Evolutionary conservation across 2,113 vertebrate genomes (phyloP).

Genomic region (Myanophis thanlyinensis): DNA sequence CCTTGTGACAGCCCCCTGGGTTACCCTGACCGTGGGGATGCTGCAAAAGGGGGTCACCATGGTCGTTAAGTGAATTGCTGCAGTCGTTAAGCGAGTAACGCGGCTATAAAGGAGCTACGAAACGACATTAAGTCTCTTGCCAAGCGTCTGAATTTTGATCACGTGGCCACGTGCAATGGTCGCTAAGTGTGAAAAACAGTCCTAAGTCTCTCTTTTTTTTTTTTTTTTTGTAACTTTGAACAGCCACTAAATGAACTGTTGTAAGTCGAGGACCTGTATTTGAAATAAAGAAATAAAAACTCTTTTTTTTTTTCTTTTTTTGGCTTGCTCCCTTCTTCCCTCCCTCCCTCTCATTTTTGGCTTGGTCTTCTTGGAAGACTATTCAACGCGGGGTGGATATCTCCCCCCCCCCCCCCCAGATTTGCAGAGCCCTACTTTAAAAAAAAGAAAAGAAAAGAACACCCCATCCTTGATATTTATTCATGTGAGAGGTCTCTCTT

Average conservation of each 20-base stretch:
- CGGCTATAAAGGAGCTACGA: too few relatives aligned
- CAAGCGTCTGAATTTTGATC: background rate
- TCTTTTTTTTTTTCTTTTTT: background rate
- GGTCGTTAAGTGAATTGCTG: too few relatives aligned
- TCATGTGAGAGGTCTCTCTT: background rate
- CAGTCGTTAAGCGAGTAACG: too few relatives aligned
- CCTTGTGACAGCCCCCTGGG: too few relatives aligned
- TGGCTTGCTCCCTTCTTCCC: background rate
- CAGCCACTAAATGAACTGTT: background rate
- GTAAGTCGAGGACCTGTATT: background rate
- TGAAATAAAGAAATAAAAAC: background rate
- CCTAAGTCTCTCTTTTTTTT: background rate
- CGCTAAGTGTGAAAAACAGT: background rate
- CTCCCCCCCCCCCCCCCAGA: background rate
- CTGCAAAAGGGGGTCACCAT: too few relatives aligned
- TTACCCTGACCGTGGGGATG: background rate
- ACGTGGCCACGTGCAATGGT: background rate
- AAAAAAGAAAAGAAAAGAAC: background rate
- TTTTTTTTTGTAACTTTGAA: background rate
- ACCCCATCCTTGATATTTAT: background rate
- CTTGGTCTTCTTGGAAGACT: background rate
- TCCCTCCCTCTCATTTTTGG: too few relatives aligned
- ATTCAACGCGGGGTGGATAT: too few relatives aligned
- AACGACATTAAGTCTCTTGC: background rate
- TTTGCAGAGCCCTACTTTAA: background rate